phyloP scores from a whole-genome alignment of 2,888 invertebrate genomes.

The Dynastes tityus region DNA sequence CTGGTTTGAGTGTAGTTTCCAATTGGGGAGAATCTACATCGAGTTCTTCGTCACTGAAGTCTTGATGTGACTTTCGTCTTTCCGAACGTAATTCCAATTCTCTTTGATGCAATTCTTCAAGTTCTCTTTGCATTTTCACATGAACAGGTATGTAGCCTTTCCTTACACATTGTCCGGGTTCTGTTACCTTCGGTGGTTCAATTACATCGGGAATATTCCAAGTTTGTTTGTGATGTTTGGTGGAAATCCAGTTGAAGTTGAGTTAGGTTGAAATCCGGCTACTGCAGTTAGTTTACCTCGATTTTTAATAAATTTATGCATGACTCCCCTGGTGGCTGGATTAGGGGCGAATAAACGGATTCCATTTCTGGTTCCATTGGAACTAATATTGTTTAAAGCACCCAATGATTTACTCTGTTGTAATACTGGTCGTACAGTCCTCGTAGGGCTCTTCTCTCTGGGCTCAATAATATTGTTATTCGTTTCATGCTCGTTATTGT shows the following conservation, averaged over 20 bases:
- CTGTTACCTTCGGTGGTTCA: constrained; percentile 66
- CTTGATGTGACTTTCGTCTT: constrained; percentile 78
- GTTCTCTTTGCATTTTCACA: constrained; percentile 89
- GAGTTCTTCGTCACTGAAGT: constrained; percentile 76
- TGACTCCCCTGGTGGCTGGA: constrained; percentile 77
- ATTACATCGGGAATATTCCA: constrained; percentile 59
- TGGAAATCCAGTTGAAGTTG: constrained; percentile 5
- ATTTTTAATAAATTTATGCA: constrained; percentile 89
- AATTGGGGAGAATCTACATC: constrained; percentile 63
- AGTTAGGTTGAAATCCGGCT: constrained; percentile 55
- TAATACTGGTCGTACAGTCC: constrained; percentile 36
- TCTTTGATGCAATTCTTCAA: constrained; percentile 85
- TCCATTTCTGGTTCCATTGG: constrained; percentile 66
- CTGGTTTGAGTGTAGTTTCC: constrained; percentile 54
- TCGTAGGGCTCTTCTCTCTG: constrained; percentile 7
- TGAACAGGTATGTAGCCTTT: constrained; percentile 90
- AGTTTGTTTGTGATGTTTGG: constrained; percentile 9
- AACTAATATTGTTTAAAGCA: constrained; percentile 26
- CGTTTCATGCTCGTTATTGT: constrained; percentile 48
- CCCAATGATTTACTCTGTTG: constrained; percentile 45
- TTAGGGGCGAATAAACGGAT: constrained; percentile 77
- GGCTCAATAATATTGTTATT: constrained; percentile 26
- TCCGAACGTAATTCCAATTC: constrained; percentile 74
- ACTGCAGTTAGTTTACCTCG: constrained; percentile 78
- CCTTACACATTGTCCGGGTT: constrained; percentile 77